phyloP scores from a whole-genome alignment of 37 sponge, comb jelly and placozoan genomes.

The Spongia lamella region DNA sequence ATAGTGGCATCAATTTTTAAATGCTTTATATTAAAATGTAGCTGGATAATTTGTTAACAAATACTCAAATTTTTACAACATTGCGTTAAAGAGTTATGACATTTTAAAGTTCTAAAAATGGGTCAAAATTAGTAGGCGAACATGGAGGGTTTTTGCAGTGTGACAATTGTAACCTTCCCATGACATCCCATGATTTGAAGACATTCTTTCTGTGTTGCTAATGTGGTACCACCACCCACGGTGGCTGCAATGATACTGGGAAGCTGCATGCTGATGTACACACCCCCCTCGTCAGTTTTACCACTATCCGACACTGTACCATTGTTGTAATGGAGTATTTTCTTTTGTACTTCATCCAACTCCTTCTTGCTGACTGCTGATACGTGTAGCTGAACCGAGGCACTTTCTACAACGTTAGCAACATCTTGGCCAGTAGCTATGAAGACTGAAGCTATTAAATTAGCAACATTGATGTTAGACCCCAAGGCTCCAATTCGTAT shows the following conservation, averaged over 20 bases:
- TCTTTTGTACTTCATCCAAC: conserved; percentile 2
- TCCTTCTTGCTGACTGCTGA: conserved; percentile 24
- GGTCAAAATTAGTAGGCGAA: background rate
- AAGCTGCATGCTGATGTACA: conserved; percentile 52
- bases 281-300: conserved; percentile 37
- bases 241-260: conserved; percentile 68
- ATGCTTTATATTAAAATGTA: no score
- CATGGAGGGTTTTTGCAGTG: background rate
- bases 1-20: no score
- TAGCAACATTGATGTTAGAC: conserved; percentile 39
- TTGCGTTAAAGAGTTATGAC: background rate
- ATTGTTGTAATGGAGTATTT: background rate
- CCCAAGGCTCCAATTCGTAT: conserved; percentile 24
- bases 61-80: background rate
- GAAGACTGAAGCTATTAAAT: conserved; percentile 61
- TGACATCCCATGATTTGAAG: conserved; percentile 74
- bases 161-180: conserved; percentile 52
- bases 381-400: conserved; percentile 27
- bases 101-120: no score
- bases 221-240: conserved; percentile 75
- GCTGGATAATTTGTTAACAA: no score
- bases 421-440: conserved; percentile 83
- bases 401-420: conserved; percentile 47
- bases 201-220: conserved; percentile 82
- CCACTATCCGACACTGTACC: background rate